Conservation (phyloP, 1,140 invertebrate genomes). For the Trichonephila clavipes region DNA sequence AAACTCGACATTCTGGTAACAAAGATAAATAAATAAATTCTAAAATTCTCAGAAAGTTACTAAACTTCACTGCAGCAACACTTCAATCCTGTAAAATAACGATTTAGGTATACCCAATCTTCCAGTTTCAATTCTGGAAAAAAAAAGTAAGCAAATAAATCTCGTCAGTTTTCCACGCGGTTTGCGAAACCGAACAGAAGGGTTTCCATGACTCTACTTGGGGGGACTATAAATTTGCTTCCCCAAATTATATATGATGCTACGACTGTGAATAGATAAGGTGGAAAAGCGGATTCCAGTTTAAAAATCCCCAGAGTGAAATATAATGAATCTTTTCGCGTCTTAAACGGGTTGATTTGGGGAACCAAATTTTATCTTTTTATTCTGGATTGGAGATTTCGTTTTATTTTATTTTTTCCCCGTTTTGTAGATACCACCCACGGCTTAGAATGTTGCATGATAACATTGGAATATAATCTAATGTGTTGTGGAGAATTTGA, state of each 20-base stretch:
- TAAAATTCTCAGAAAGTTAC: background rate
- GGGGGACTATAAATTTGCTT: slow-evolving; percentile 9
- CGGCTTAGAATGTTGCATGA: too few species aligned
- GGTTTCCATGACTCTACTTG: background rate
- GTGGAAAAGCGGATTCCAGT: slow-evolving; percentile 17
- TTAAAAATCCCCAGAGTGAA: slow-evolving; percentile 62
- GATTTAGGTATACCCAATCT: background rate
- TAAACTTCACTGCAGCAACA: background rate
- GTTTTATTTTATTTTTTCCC: too few species aligned
- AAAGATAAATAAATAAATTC: background rate
- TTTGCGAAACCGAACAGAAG: slow-evolving; percentile 25
- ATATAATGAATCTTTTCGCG: slow-evolving; percentile 54
- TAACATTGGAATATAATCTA: too few species aligned
- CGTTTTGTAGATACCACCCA: too few species aligned
- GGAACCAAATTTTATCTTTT: slow-evolving; percentile 1
- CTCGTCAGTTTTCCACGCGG: slow-evolving; percentile 47
- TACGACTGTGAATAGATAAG: slow-evolving; percentile 57
- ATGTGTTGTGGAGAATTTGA: too few species aligned
- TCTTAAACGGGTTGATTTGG: slow-evolving; percentile 50
- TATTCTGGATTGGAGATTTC: background rate
- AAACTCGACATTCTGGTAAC: background rate
- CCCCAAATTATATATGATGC: slow-evolving; percentile 54
- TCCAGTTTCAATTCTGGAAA: background rate
- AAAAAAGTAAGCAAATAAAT: slow-evolving; percentile 52
- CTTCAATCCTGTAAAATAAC: background rate